Evolutionary conservation across 2,888 invertebrate species (phyloP).

Genomic region (Balanococcus diminutus): DNA sequence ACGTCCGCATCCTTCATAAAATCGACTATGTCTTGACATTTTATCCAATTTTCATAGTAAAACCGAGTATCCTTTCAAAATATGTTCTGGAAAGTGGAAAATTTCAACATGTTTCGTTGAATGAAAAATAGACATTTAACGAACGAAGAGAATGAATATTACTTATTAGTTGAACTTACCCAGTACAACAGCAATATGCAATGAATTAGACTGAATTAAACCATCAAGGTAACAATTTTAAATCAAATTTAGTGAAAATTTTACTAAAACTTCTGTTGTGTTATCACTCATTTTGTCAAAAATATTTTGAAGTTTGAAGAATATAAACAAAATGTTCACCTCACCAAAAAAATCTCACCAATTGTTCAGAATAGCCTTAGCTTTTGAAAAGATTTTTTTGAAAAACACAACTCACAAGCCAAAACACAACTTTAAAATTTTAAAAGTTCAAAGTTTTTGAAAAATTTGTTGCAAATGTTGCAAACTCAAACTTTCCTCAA

Average conservation of each 20-base stretch:
- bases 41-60: neutral
- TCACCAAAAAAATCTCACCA: neutral
- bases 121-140: neutral
- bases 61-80: neutral
- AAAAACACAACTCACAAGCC: neutral
- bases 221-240: neutral
- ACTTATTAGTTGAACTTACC: neutral
- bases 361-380: neutral
- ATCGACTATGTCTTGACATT: constrained; percentile 21
- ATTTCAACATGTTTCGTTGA: too few relatives aligned
- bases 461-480: neutral
- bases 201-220: too few relatives aligned
- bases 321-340: neutral
- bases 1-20: constrained; percentile 69
- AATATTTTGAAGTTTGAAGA: too few relatives aligned
- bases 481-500: neutral
- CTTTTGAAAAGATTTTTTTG: too few relatives aligned
- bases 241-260: neutral
- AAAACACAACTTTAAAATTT: neutral
- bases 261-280: neutral
- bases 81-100: neutral
- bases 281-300: too few relatives aligned
- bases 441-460: neutral
- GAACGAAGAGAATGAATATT: too few relatives aligned
- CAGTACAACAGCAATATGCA: neutral